A percentile compares a stretch with the other conserved stretches of the same genome.
These are phyloP conservation scores for Altica lythri DNA, from an alignment of 2,888 invertebrate species.

Conservation along the genomic window DNA sequence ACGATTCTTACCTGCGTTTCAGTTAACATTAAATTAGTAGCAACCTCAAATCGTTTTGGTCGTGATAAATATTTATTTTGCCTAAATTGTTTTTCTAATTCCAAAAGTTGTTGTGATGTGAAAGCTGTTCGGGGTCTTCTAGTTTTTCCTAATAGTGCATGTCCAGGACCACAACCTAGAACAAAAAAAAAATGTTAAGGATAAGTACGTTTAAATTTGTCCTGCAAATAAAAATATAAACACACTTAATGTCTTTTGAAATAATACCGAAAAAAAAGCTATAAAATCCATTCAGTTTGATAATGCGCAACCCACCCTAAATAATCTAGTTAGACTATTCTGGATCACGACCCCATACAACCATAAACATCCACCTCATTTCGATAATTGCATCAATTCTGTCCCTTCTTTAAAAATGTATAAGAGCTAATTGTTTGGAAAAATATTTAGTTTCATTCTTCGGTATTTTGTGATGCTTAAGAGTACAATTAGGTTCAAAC, in stretches of 20 bases:
- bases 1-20: slow-evolving; percentile 86
- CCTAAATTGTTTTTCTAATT: slow-evolving; percentile 97
- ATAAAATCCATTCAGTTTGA: slow-evolving; percentile 19
- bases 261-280: slow-evolving; percentile 10
- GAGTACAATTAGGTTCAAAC: no score
- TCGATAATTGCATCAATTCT: slow-evolving; percentile 38
- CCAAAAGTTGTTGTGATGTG: slow-evolving; percentile 94
- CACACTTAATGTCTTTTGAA: no score
- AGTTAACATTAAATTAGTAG: slow-evolving; percentile 94
- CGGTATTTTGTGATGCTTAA: no score
- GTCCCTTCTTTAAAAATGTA: slow-evolving; percentile 20
- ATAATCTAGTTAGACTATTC: slow-evolving; percentile 39
- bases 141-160: slow-evolving; percentile 84
- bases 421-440: slow-evolving; percentile 36
- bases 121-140: slow-evolving; percentile 96
- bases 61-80: slow-evolving; percentile 98
- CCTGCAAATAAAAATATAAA: no score
- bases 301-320: slow-evolving; percentile 20
- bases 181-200: slow-evolving; percentile 34
- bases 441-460: slow-evolving; percentile 33
- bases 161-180: slow-evolving; percentile 67
- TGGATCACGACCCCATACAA: slow-evolving; percentile 32
- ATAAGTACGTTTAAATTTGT: no score
- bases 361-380: slow-evolving; percentile 40
- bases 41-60: slow-evolving; percentile 98